These are phyloP conservation scores for Eucidaris tribuloides DNA, from an alignment of 35 echinoderm and acorn worm species.

Conservation along the genomic window DNA sequence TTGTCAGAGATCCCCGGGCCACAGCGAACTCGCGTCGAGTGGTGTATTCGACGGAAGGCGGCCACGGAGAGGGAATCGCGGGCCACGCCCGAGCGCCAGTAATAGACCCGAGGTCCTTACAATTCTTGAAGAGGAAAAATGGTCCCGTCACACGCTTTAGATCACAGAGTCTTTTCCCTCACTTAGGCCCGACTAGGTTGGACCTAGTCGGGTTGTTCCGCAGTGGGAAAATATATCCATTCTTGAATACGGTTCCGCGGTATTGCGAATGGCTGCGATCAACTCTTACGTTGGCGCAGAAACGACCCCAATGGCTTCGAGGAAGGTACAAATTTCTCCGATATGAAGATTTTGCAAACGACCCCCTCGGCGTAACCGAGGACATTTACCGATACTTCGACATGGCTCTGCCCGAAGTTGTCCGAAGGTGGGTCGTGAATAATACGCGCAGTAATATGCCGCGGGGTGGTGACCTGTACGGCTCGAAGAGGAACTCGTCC, in stretches of 20 bases:
- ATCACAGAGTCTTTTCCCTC: not conserved
- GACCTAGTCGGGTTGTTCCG: not conserved
- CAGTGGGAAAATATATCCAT: not conserved
- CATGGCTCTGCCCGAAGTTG: constrained; percentile 23
- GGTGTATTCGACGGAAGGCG: not conserved
- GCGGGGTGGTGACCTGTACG: constrained; percentile 19
- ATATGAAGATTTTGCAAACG: constrained; percentile 58
- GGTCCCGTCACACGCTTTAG: not conserved
- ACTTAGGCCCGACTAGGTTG: not conserved
- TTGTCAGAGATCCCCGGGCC: constrained; percentile 73
- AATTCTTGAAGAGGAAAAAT: not conserved
- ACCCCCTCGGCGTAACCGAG: constrained; percentile 30
- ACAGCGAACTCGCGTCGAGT: constrained; percentile 51
- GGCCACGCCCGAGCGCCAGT: too few species aligned
- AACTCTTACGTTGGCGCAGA: constrained; percentile 42
- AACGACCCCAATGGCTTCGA: constrained; percentile 54
- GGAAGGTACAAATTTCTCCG: constrained; percentile 64
- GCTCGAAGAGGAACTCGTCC: constrained; percentile 46
- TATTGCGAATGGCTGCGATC: constrained; percentile 57
- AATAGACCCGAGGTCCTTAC: too few species aligned
- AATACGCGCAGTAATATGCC: constrained; percentile 21
- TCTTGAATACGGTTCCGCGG: constrained; percentile 43
- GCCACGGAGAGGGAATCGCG: not conserved
- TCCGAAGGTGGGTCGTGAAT: constrained; percentile 45
- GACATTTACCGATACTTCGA: constrained; percentile 66